phyloP scores from a whole-genome alignment of 2,113 vertebrate species.

The Thamnophis sirtalis region DNA sequence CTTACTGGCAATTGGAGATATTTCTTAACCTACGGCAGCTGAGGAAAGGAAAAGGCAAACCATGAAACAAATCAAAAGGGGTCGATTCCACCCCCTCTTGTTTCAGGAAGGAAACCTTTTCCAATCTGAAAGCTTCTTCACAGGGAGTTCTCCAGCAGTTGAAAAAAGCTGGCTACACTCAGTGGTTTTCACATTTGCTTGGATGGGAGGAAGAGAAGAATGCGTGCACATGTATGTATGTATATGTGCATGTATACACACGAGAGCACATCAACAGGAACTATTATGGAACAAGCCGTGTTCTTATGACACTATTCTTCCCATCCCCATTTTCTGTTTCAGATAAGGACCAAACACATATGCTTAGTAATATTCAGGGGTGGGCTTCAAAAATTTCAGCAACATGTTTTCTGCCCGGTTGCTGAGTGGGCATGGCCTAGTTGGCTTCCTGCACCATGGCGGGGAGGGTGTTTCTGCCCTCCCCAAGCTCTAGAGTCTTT shows the following conservation, averaged over 20 bases:
- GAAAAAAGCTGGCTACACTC: slow-evolving; percentile 32
- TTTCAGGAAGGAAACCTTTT: slow-evolving; percentile 66
- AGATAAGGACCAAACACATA: not conserved
- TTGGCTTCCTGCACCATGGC: too few species aligned
- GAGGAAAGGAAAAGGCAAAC: slow-evolving; percentile 74
- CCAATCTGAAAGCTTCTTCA: slow-evolving; percentile 60
- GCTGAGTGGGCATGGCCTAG: too few species aligned
- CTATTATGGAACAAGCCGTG: not conserved
- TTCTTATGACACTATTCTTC: not conserved
- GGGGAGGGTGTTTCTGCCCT: too few species aligned
- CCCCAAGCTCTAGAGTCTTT: too few species aligned
- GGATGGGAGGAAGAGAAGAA: not conserved
- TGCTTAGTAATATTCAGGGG: too few species aligned
- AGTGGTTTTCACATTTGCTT: slow-evolving; percentile 36
- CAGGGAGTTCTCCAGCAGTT: slow-evolving; percentile 28
- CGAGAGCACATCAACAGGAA: not conserved
- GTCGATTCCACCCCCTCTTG: slow-evolving; percentile 69
- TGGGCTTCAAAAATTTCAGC: too few species aligned
- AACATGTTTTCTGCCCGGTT: too few species aligned
- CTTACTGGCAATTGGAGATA: slow-evolving; percentile 77
- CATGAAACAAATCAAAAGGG: slow-evolving; percentile 79
- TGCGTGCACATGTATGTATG: not conserved
- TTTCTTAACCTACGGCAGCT: slow-evolving; percentile 77
- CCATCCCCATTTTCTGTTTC: not conserved
- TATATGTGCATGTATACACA: not conserved